A percentile compares a stretch with the other conserved stretches of the same genome.
Conservation (phyloP, 2,113 vertebrate species). For the Melanotaenia duboulayi region DNA sequence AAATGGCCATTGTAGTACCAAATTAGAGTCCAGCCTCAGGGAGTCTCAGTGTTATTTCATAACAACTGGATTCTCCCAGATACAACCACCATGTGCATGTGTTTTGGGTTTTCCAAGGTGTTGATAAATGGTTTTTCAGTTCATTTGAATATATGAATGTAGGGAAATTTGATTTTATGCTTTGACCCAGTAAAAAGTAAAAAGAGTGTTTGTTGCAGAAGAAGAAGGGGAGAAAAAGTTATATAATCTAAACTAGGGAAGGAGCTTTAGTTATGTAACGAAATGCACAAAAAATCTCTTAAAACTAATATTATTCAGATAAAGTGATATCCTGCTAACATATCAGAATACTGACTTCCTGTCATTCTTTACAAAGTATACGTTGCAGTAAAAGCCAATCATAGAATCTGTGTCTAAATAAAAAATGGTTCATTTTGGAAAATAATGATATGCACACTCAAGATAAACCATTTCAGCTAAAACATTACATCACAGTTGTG, state of each 20-base stretch:
- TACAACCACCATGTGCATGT: neutral
- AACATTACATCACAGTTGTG: neutral
- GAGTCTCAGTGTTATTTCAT: conserved; percentile 6
- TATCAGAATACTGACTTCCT: too few relatives aligned
- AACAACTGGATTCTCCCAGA: conserved; percentile 14
- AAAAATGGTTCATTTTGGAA: neutral
- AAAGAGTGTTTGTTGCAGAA: too few relatives aligned
- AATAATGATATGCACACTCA: too few relatives aligned
- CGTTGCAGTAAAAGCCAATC: too few relatives aligned
- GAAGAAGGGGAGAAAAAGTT: neutral
- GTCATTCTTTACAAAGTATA: too few relatives aligned
- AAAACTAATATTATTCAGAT: too few relatives aligned
- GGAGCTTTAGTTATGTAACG: neutral
- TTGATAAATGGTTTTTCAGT: neutral
- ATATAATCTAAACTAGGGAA: neutral
- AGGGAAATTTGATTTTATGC: neutral
- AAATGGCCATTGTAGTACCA: conserved; percentile 64
- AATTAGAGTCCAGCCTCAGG: conserved; percentile 44
- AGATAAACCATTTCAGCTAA: too few relatives aligned
- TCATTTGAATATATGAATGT: neutral
- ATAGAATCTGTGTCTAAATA: too few relatives aligned
- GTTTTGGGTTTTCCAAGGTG: neutral
- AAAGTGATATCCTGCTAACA: too few relatives aligned
- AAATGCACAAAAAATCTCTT: neutral
- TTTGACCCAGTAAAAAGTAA: neutral